These are phyloP conservation scores for Campoplex nolae DNA, from an alignment of 2,888 invertebrate species.

Conservation along the genomic window DNA sequence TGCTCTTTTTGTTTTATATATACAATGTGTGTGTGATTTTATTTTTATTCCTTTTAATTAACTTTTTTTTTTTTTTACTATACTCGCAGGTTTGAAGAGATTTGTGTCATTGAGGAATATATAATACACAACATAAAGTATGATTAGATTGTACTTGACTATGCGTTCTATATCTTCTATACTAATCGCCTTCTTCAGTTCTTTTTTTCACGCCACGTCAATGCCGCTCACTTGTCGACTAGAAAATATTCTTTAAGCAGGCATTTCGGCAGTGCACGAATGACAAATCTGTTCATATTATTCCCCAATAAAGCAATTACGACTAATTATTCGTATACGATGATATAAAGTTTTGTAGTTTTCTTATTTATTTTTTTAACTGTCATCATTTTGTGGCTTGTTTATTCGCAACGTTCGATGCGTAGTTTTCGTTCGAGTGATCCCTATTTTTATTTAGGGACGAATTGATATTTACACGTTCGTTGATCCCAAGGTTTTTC, in stretches of 20 bases:
- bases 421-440: background rate
- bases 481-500: background rate
- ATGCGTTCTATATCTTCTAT: slow-evolving; percentile 18
- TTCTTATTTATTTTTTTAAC: too few relatives aligned
- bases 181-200: slow-evolving; percentile 3
- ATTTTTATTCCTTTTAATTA: background rate
- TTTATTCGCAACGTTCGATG: background rate
- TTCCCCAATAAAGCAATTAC: slow-evolving; percentile 26
- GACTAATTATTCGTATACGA: background rate
- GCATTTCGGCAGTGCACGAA: slow-evolving; percentile 3
- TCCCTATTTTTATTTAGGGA: background rate
- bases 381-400: background rate
- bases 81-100: slow-evolving; percentile 38
- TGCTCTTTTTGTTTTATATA: slow-evolving; percentile 46
- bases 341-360: background rate
- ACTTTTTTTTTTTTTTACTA: slow-evolving; percentile 10
- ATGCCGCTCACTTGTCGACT: slow-evolving; percentile 13
- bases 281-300: slow-evolving; percentile 25
- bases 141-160: slow-evolving; percentile 55
- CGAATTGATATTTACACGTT: background rate
- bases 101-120: slow-evolving; percentile 54
- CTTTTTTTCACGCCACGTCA: slow-evolving; percentile 10
- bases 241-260: background rate
- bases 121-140: slow-evolving; percentile 47
- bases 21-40: slow-evolving; percentile 25